A percentile compares a stretch with the other conserved stretches of the same genome.
Conservation (phyloP, 2,113 vertebrate genomes). For the Eira barbara region DNA sequence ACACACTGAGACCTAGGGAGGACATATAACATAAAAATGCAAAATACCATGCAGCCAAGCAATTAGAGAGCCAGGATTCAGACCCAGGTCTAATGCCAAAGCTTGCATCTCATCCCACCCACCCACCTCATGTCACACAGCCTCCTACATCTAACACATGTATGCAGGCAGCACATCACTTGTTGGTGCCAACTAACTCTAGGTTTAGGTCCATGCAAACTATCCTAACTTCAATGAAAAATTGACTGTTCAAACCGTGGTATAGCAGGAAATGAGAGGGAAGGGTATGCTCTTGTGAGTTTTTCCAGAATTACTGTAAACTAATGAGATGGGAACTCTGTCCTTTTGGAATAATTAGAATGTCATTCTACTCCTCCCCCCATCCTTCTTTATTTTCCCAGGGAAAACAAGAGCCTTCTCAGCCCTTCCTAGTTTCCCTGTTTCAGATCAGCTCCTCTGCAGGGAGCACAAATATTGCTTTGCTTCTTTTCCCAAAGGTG, state of each 20-base stretch:
- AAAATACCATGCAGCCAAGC: not conserved
- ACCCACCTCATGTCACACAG: fast-evolving
- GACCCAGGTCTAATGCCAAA: not conserved
- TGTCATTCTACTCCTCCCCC: not conserved
- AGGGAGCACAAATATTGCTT: not conserved
- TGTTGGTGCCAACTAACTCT: not conserved
- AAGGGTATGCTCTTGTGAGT: not conserved
- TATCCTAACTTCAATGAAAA: not conserved
- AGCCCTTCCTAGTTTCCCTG: not conserved
- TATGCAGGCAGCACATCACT: too few relatives aligned
- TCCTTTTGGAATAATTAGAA: not conserved
- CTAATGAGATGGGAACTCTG: not conserved
- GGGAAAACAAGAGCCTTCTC: not conserved
- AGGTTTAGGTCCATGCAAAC: not conserved
- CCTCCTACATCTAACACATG: not conserved
- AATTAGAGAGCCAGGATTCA: not conserved
- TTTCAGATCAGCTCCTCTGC: not conserved
- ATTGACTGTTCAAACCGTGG: not conserved
- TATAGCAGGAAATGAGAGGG: not conserved
- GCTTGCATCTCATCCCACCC: not conserved
- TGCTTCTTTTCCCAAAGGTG: not conserved
- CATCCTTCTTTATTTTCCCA: not conserved
- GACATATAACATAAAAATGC: not conserved
- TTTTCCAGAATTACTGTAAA: not conserved
- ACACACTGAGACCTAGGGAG: not conserved